Percentiles rank a stretch among this genome's conserved stretches.
Conservation (phyloP, 2,113 vertebrate genomes). For the Thymallus thymallus region DNA sequence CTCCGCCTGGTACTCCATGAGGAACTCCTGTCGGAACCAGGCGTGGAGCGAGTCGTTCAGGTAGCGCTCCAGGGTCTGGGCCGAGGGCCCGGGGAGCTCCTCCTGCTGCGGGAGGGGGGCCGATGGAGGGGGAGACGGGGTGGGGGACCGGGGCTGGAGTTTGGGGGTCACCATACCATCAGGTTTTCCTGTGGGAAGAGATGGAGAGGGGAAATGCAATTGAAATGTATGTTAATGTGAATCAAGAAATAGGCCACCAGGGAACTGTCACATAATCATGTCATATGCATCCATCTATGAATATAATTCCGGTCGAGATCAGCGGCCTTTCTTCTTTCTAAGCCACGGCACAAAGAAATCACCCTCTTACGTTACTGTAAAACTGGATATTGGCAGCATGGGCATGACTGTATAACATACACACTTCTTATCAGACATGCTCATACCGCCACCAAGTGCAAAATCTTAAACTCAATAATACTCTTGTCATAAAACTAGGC, state of each 20-base stretch:
- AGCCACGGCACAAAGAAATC: slow-evolving; percentile 25
- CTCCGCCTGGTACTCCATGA: slow-evolving; percentile 89
- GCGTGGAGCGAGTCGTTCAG: slow-evolving; percentile 88
- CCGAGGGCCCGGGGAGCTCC: slow-evolving; percentile 46
- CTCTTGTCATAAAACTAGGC: background rate
- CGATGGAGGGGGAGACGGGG: slow-evolving; percentile 19
- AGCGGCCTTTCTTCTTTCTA: background rate
- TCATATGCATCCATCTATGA: background rate
- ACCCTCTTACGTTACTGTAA: background rate
- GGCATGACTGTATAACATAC: background rate
- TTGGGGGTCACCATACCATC: slow-evolving; percentile 25
- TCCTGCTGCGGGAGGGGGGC: slow-evolving; percentile 32
- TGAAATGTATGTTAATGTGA: background rate
- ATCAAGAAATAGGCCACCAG: background rate
- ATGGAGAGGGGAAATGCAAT: background rate
- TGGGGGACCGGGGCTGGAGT: slow-evolving; percentile 34
- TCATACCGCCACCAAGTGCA: slow-evolving; percentile 42
- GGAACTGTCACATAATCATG: background rate
- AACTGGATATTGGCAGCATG: background rate
- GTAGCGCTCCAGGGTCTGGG: slow-evolving; percentile 76
- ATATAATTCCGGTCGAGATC: background rate
- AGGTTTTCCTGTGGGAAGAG: slow-evolving; percentile 32
- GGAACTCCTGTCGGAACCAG: slow-evolving; percentile 89
- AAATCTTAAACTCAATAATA: background rate
- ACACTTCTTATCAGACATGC: background rate